Evolutionary conservation across 2,113 vertebrate species (phyloP).

Genomic region (Cyprinus carpio): DNA sequence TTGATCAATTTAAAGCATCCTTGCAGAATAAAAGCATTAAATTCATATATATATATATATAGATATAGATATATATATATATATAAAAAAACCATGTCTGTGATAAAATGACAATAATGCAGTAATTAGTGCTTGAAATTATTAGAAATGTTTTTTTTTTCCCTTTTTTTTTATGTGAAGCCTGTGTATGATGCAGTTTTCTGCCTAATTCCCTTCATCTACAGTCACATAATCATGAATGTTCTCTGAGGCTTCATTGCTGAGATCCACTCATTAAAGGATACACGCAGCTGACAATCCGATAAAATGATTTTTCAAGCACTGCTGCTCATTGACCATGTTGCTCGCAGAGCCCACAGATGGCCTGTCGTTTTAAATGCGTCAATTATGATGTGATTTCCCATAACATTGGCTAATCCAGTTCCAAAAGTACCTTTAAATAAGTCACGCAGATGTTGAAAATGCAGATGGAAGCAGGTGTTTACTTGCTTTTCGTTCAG

Average conservation of each 20-base stretch:
- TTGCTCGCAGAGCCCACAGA: conserved; percentile 34
- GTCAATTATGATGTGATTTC: conserved; percentile 44
- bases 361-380: conserved; percentile 44
- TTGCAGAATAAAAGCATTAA: background rate
- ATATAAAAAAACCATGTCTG: background rate
- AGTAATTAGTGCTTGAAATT: background rate
- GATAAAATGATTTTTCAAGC: conserved; percentile 38
- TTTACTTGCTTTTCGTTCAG: conserved; percentile 10
- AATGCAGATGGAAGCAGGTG: conserved; percentile 31
- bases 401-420: conserved; percentile 44
- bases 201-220: background rate
- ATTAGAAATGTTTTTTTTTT: background rate
- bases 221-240: conserved; percentile 12
- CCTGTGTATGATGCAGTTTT: background rate
- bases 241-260: conserved; percentile 23
- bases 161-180: background rate
- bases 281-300: conserved; percentile 36
- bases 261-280: conserved; percentile 25
- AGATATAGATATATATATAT: too few relatives aligned
- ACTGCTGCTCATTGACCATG: conserved; percentile 39
- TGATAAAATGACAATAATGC: conserved; percentile 5
- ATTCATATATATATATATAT: too few relatives aligned
- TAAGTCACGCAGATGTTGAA: conserved; percentile 35
- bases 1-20: background rate
- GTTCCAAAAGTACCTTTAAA: conserved; percentile 38